A percentile compares a stretch with the other conserved stretches of the same genome.
These are phyloP conservation scores for Brachyptera risi DNA, from an alignment of 2,888 invertebrate genomes.

Conservation along the genomic window DNA sequence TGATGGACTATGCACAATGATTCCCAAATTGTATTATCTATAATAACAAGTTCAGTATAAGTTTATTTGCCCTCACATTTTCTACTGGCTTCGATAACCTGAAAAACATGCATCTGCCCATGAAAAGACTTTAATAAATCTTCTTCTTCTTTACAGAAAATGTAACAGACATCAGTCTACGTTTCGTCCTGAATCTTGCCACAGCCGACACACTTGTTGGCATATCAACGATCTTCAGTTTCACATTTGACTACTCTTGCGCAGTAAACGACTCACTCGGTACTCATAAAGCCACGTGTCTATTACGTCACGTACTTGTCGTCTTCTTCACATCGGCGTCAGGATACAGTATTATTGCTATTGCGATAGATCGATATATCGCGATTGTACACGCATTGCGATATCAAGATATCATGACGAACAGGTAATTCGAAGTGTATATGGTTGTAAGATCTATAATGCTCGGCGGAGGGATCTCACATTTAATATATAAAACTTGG, in stretches of 20 bases:
- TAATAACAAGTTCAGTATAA: no score
- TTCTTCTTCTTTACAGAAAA: neutral
- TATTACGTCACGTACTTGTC: slow-evolving; percentile 13
- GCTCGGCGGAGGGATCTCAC: no score
- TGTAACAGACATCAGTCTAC: slow-evolving; percentile 11
- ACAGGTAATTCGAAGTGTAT: no score
- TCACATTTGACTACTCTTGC: slow-evolving; percentile 24
- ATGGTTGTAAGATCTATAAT: no score
- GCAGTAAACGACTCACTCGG: slow-evolving; percentile 1
- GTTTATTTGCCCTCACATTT: no score
- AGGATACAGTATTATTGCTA: slow-evolving; percentile 22
- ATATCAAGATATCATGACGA: slow-evolving; percentile 20
- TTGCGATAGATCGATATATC: slow-evolving; percentile 25
- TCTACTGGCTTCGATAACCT: no score
- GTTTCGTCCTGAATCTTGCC: slow-evolving; percentile 22
- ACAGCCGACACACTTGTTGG: slow-evolving; percentile 21
- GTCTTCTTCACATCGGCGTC: slow-evolving; percentile 17
- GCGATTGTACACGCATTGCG: slow-evolving; percentile 20
- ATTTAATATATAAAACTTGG: no score
- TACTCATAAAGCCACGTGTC: neutral
- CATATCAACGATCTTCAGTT: slow-evolving; percentile 7
- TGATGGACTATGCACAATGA: no score
- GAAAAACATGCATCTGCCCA: no score
- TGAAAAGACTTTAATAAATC: neutral
- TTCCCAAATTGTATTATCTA: no score